phyloP scores from a whole-genome alignment of 2,888 invertebrate species.

The Sphecodes monilicornis region DNA sequence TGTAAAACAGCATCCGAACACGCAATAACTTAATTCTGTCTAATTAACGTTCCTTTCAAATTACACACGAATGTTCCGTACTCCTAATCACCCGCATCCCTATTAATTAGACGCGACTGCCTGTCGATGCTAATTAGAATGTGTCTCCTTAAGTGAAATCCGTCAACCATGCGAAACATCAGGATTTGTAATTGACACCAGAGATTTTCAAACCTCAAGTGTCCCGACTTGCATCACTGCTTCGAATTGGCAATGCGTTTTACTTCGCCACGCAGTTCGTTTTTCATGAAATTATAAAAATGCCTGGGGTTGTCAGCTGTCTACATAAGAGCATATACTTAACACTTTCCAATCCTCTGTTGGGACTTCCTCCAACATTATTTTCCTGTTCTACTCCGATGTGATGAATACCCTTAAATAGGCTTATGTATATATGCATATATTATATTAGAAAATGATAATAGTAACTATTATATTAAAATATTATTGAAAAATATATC shows the following conservation, averaged over 20 bases:
- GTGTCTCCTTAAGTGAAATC: constrained; percentile 26
- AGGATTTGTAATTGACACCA: neutral
- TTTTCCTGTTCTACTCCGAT: too few species aligned
- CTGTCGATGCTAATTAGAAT: constrained; percentile 47
- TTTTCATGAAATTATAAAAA: too few species aligned
- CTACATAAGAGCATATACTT: neutral
- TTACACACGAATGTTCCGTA: constrained; percentile 15
- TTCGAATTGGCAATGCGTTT: neutral
- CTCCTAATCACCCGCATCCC: constrained; percentile 35
- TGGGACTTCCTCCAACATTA: too few species aligned
- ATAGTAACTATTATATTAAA: too few species aligned
- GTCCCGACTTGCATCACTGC: neutral
- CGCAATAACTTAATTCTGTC: constrained; percentile 37
- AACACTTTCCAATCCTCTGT: neutral
- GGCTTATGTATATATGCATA: too few species aligned
- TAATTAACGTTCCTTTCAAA: constrained; percentile 49
- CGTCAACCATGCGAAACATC: neutral
- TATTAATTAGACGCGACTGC: constrained; percentile 48
- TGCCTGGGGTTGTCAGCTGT: neutral
- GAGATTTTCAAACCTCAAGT: neutral
- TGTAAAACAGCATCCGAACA: constrained; percentile 4
- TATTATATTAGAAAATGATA: too few species aligned
- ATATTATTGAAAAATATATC: too few species aligned
- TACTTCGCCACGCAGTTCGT: neutral
- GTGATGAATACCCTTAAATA: too few species aligned